Evolutionary conservation across 2,888 invertebrate genomes (phyloP), one percentile per base, ranked within the genome.

Genomic region (Operophtera brumata): DNA sequence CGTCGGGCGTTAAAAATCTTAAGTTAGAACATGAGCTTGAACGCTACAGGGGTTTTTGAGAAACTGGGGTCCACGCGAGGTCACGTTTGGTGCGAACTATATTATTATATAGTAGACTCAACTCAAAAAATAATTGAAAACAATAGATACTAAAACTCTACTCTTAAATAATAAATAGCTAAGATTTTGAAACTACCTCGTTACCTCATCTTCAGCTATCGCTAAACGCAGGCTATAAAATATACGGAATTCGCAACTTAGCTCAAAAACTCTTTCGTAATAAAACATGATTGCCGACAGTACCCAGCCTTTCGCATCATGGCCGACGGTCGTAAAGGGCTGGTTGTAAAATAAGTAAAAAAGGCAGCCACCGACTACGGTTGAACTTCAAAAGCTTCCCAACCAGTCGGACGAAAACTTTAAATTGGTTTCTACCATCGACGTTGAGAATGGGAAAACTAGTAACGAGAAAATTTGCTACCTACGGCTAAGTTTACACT

Each of bases 361-460:
- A 57, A 57, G 36, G 36, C 49, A 37, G 52, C 51, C 51, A 43
- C 64, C 76, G 78, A 80, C 76, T 71, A 73, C 73, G 76, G 71
- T 65, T 70, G 67, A 80, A 82, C 78, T 84, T 83, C 79, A 77
- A 81, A 83, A 73, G 82, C 83, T 83, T 86, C 86, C 84, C 84
- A 87, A 84, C 84, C 82, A 83, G 83, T 80, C 77, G 75, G 81
- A 81, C 77, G 78, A 77, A 76, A 86, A 87, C 80, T 86, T 86
- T 86, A 86, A 87, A 87, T 88, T 87, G 84, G 84, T 85, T 86
- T 84, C 71, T 69, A 77, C 75, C 77, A 75, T 75, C 77, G 71
- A 74, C 62, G 50, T 65, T 61, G 70, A 70, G 75, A 80, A 83
- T 81, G 78, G 74, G 75, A 71, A 77, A 81, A 82, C 83, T 84